Conservation (phyloP, 2,113 vertebrate species). For the Xyrauchen texanus region DNA sequence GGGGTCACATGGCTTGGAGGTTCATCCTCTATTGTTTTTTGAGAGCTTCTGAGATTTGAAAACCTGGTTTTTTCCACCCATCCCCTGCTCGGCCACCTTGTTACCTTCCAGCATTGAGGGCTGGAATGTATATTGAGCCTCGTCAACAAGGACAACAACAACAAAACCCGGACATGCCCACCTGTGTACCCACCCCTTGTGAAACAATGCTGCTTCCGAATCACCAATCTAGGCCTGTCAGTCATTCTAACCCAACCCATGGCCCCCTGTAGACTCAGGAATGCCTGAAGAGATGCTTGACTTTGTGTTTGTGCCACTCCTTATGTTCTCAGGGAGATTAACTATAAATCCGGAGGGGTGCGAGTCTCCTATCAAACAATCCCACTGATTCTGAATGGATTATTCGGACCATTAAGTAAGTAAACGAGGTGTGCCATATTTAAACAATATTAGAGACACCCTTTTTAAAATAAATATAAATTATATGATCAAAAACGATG, state of each 20-base stretch:
- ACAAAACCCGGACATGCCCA: constrained; percentile 65
- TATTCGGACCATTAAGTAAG: no score
- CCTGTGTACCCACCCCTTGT: constrained; percentile 62
- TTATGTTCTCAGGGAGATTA: constrained; percentile 76
- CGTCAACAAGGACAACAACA: constrained; percentile 72
- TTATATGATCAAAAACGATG: no score
- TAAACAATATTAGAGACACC: no score
- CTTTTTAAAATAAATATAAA: no score
- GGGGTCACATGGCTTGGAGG: constrained; percentile 25
- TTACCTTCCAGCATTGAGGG: constrained; percentile 50
- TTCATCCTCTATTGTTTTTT: constrained; percentile 62
- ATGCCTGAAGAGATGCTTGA: constrained; percentile 68
- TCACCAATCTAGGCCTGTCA: constrained; percentile 56
- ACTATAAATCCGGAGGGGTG: constrained; percentile 18
- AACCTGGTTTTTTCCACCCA: constrained; percentile 36
- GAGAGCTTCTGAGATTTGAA: constrained; percentile 45
- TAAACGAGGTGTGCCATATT: no score
- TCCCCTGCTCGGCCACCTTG: constrained; percentile 40
- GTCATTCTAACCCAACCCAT: constrained; percentile 61
- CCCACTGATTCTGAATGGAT: constrained; percentile 20
- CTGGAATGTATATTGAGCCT: constrained; percentile 68
- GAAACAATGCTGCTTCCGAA: constrained; percentile 69
- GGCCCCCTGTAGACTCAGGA: constrained; percentile 68
- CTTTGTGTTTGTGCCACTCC: constrained; percentile 55
- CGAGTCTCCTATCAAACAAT: constrained; percentile 20